Percentiles rank a stretch among this genome's conserved stretches.
Conservation (phyloP, 2,113 vertebrate species). For the Tichodroma muraria region DNA sequence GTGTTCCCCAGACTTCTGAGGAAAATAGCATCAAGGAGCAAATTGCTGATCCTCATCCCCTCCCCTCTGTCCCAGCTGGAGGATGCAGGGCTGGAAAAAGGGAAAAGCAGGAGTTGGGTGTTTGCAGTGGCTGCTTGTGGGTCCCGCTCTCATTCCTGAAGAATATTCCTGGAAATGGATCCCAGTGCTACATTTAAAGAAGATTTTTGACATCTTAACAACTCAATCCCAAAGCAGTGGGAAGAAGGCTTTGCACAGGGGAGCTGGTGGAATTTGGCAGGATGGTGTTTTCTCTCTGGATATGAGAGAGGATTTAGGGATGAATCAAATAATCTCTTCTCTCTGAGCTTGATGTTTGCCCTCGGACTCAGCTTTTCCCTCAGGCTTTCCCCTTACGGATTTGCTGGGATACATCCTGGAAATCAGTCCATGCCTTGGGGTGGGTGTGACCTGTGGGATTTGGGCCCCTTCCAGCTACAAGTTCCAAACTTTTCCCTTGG, state of each 20-base stretch:
- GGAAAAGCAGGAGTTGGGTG: neutral
- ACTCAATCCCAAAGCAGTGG: neutral
- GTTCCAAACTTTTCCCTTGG: neutral
- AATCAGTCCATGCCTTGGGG: neutral
- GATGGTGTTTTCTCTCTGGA: neutral
- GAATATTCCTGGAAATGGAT: neutral
- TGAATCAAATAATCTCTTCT: neutral
- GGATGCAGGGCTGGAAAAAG: neutral
- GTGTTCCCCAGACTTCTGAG: neutral
- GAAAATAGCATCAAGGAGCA: neutral
- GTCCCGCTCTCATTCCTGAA: neutral
- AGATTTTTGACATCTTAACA: neutral
- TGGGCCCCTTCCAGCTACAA: neutral
- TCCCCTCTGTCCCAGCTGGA: neutral
- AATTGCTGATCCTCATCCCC: neutral
- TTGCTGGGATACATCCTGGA: neutral
- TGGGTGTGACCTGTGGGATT: neutral
- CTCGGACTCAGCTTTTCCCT: neutral
- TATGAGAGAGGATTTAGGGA: neutral
- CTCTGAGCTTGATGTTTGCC: neutral
- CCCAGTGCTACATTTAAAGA: neutral
- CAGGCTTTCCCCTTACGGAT: neutral
- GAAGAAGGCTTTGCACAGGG: neutral
- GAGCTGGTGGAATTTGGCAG: neutral
- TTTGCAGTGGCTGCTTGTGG: neutral